Base-by-base conservation (phyloP, 2,113 vertebrate genomes). In the Hyaena hyaena region DNA sequence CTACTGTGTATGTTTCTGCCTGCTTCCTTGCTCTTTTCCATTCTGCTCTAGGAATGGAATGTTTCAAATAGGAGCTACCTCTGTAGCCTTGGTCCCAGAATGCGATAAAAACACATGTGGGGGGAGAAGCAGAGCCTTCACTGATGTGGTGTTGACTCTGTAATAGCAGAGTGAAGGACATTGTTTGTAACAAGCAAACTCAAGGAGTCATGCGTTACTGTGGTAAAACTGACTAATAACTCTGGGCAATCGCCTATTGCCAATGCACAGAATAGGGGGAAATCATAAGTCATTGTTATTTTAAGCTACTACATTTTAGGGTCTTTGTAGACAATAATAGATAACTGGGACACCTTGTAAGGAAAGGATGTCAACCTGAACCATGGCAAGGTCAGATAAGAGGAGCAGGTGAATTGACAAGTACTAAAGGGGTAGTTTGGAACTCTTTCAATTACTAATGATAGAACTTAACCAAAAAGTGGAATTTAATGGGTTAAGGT, bases 221-320 rank as follows among this genome's bases (percentile, higher is more conserved):
- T 58, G 65, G 33, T 68, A 93, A 85, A 92, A 45, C 88, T 71
- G 33, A 84, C 66, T 43, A 83, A 79, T 92, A 79, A 55, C 77
- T 63, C 68, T 31, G 11, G n/a, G 86, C 8, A 24, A 11, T 93
- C 4, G 81, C 23, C 21, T 39, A 86, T n/a, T 50, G 55, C 74
- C 24, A 65, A 43, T 3, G 33, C 66, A 74, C 77, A 65, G 55
- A 53, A 71, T 19, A 0, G 4, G 35, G 63, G 65, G 33, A 88
- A 88, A 86, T 43, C 48, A 66, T 94, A 83, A 92, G 82, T 90
- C 21, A 1, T 55, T 68, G 53, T 65, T 89, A 33, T 69, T 88
- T 88, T 84, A 92, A 91, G 69, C 19, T 10, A 31, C 39, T 94
- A 35, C 19, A 84, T 73, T 50, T 48, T 73, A 84, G 31, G 45